Evolutionary conservation across 2,113 vertebrate genomes (phyloP), one percentile per base, ranked within the genome.

Genomic region (Neodon shergylaensis): DNA sequence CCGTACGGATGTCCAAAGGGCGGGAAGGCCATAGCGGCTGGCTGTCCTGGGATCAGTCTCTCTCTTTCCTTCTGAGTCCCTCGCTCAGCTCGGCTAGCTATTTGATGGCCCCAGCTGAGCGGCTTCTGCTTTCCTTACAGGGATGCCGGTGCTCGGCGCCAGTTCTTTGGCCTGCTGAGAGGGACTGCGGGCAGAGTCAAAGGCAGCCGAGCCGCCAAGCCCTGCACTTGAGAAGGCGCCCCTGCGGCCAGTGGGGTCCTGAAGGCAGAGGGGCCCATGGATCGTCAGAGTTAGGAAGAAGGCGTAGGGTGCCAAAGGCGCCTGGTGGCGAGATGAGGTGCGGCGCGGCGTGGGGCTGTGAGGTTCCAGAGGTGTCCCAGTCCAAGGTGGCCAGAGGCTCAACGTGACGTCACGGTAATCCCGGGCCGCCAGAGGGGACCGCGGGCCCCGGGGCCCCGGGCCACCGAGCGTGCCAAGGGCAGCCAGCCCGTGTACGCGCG

Each of bases 1-100:
- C 99, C 99, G 97, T 99, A 99, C 54, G 99, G 99, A 97, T 99
- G 99, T 99, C 99, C 99, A 98, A 99, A 99, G 98, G 99, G 99
- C 91, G 99, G 99, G 99, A 99, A 99, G 98, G 99, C 99, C 99
- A 99, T 99, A 95, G 98, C 33, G 36, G 42, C 44, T 99, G 97
- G 98, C 99, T 98, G 98, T 98, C 85, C 82, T 28, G 17, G 54
- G 91, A 47, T 78, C 77, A 31, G 68, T 77, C 76, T 92, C 31
- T 49, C 61, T 82, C 76, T 94, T 79, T 49, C 52, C 54, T 66
- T 65, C 21, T 2, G 44, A 74, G 73, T 81, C 89, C 83, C 84
- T 19, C 72, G 74, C 92, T 95, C 52, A 52, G 88, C n/a, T 74
- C 33, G 0, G 85, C 8, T 39, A 70, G 85, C 8, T 39, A 70